Evolutionary conservation across 2,888 invertebrate species (phyloP), one percentile per base, ranked within the genome.

Genomic region (Nymphalis urticae): DNA sequence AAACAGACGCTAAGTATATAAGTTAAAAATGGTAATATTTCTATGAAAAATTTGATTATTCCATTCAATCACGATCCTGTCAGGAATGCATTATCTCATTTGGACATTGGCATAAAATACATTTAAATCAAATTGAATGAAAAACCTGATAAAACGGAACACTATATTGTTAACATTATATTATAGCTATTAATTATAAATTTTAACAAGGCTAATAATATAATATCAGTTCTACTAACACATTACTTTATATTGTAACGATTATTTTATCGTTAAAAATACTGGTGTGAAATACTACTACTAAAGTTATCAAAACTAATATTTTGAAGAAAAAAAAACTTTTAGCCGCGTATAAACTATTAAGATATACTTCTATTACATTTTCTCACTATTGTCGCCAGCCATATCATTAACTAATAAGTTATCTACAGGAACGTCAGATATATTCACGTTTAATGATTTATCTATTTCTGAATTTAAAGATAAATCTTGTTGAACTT

Each of bases 401-500:
- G 56, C 3, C 19, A 19, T 13, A 1, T 10, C 9, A 21, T 42
- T 58, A 3, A 19, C 19, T 9, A 42, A n/a, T 19, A n/a, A 32
- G 36, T 54, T 64, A 56, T 64, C 64, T 24, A 64, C 64, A 71
- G 72, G 71, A 71, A 66, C 71, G 42, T 62, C 64, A 13, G 48
- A 19, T 24, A 51, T 13, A 64, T 54, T 51, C 4, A 56, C n/a
- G 47, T 70, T 47, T 53, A 64, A 66, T 21, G 63, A 53, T 56
- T 63, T 48, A 47, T 68, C 32, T 10, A 27, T 50, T 21, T 62
- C 64, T 19, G 21, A 47, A 32, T 51, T 59, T 8, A 19, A 42
- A 58, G 58, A 59, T 47, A 66, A 53, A 36, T 72, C 72, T 58
- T 71, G 66, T 69, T 72, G 68, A 17, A 72, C 72, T 48, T 56